Evolutionary conservation across 2,113 vertebrate species (phyloP).

Genomic region (Taurulus bubalis): DNA sequence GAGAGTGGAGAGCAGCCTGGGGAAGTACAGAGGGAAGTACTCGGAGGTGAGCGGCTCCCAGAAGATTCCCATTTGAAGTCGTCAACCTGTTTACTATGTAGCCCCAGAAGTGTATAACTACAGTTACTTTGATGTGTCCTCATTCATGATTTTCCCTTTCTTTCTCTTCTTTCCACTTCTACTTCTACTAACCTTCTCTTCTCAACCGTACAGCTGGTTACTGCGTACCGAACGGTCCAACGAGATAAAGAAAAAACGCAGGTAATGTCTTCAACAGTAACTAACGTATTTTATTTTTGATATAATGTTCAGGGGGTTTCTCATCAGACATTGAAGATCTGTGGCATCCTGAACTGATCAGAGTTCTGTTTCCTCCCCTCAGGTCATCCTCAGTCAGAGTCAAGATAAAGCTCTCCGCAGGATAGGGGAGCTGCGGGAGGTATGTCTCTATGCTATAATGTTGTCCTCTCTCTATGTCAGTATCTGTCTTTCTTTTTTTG

Average conservation of each 20-base stretch:
- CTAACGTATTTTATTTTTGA: not conserved
- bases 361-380: slow-evolving; percentile 38
- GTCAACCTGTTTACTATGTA: not conserved
- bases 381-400: slow-evolving; percentile 95
- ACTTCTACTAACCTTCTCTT: not conserved
- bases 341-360: slow-evolving; percentile 2
- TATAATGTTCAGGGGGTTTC: not conserved
- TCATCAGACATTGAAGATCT: not conserved
- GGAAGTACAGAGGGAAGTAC: slow-evolving; percentile 91
- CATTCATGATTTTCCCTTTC: not conserved
- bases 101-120: not conserved
- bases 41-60: slow-evolving; percentile 86
- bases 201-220: slow-evolving; percentile 85
- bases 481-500: not conserved
- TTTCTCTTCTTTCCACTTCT: slow-evolving; percentile 1
- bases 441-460: slow-evolving; percentile 57
- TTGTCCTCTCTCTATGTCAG: not conserved
- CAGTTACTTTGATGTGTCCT: not conserved
- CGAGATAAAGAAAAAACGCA: slow-evolving; percentile 96
- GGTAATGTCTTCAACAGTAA: slow-evolving; percentile 79
- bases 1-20: slow-evolving; percentile 89
- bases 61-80: not conserved
- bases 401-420: slow-evolving; percentile 96
- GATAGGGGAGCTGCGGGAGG: slow-evolving; percentile 95
- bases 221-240: slow-evolving; percentile 89